These are phyloP conservation scores for Microplitis deprimator DNA, from an alignment of 2,888 invertebrate species.

Conservation along the genomic window DNA sequence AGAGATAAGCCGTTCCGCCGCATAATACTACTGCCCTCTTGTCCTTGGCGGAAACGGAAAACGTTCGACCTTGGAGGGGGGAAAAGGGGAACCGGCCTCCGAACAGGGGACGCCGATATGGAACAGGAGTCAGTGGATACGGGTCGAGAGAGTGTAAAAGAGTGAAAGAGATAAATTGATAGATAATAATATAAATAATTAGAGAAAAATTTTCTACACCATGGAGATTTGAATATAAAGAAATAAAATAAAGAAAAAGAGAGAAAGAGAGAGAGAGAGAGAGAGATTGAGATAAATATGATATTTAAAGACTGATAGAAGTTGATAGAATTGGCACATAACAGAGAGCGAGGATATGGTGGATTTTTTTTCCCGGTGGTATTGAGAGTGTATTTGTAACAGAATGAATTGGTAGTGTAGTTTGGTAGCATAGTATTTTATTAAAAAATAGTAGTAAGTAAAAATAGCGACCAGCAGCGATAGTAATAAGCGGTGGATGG, in stretches of 20 bases:
- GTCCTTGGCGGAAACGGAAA: conserved; percentile 30
- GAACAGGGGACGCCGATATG: conserved; percentile 23
- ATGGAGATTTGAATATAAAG: neutral
- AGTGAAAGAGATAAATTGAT: conserved; percentile 24
- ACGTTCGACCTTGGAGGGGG: conserved; percentile 36
- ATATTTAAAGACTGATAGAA: too few relatives aligned
- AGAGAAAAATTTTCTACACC: too few relatives aligned
- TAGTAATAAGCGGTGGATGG: conserved; percentile 54
- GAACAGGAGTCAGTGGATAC: conserved; percentile 21
- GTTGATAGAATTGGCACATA: conserved; percentile 7
- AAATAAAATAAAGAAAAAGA: neutral
- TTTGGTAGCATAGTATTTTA: conserved; percentile 32
- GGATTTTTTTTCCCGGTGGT: conserved; percentile 17
- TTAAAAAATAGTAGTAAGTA: conserved; percentile 48
- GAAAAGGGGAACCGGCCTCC: conserved; percentile 13
- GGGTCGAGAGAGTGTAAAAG: conserved; percentile 28
- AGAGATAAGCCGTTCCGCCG: conserved; percentile 27
- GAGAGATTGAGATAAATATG: neutral
- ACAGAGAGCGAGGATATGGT: conserved; percentile 5
- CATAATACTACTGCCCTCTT: conserved; percentile 29
- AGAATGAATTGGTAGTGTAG: conserved; percentile 21
- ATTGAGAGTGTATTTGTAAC: conserved; percentile 23
- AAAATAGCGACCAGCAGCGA: conserved; percentile 45
- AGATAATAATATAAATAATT: too few relatives aligned
- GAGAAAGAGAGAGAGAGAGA: neutral